A percentile compares a stretch with the other conserved stretches of the same genome.
These are phyloP conservation scores for Tapirus terrestris DNA, from an alignment of 2,113 vertebrate species.

Conservation along the genomic window DNA sequence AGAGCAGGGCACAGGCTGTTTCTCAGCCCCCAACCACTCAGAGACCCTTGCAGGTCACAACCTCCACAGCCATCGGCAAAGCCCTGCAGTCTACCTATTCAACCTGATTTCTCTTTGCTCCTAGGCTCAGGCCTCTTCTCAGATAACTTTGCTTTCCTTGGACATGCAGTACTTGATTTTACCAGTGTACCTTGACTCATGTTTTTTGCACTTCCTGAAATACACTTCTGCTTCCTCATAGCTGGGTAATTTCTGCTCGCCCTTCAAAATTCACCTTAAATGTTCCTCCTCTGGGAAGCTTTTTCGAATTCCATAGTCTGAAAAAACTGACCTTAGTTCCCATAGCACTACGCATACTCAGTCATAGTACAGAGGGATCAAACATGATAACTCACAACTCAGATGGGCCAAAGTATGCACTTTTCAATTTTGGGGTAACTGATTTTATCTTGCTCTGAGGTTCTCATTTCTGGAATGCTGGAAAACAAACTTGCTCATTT, in stretches of 20 bases:
- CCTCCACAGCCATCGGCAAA: too few relatives aligned
- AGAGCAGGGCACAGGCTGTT: background rate
- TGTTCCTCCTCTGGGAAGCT: background rate
- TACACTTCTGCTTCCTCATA: background rate
- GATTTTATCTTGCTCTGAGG: background rate
- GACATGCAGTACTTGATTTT: background rate
- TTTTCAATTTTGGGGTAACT: background rate
- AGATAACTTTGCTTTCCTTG: background rate
- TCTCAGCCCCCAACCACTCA: background rate
- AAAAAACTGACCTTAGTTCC: background rate
- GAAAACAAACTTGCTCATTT: background rate
- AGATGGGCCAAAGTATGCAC: background rate
- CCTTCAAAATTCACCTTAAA: slow-evolving; percentile 6
- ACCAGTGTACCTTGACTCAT: background rate
- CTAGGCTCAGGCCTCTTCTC: background rate
- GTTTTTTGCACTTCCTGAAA: slow-evolving; percentile 33
- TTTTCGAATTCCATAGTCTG: background rate
- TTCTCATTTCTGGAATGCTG: slow-evolving; percentile 38
- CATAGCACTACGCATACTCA: background rate
- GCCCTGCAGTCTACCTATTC: too few relatives aligned
- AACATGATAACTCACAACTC: background rate
- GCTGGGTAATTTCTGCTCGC: background rate
- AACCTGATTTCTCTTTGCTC: background rate
- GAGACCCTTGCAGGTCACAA: background rate
- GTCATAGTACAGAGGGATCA: background rate